Percentiles rank a stretch among this genome's conserved stretches.
Conservation (phyloP, 2,797 vertebrate genomes). For the Ceyx erithaca region DNA sequence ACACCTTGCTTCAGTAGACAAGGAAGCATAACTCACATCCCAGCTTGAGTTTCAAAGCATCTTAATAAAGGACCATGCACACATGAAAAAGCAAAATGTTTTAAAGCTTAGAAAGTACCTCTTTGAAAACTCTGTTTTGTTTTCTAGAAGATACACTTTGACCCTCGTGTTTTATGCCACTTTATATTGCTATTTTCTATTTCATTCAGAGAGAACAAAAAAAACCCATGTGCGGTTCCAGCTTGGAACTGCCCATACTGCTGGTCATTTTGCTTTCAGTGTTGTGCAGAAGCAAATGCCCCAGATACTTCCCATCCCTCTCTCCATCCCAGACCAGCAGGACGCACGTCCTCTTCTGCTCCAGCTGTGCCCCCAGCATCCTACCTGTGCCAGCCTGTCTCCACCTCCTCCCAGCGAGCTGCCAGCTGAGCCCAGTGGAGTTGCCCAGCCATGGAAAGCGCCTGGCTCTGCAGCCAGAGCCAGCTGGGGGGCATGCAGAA, state of each 20-base stretch:
- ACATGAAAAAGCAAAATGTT: background rate
- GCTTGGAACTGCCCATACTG: rapidly evolving
- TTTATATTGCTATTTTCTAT: background rate
- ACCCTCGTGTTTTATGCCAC: background rate
- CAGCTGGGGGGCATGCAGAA: rapidly evolving
- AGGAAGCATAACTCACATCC: background rate
- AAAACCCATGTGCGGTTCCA: rapidly evolving
- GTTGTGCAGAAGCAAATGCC: rapidly evolving
- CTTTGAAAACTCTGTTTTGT: background rate
- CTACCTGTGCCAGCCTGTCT: rapidly evolving
- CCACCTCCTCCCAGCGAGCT: background rate
- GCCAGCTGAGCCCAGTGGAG: rapidly evolving
- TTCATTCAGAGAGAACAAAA: background rate
- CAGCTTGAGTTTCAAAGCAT: slow-evolving; percentile 10
- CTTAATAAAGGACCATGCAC: background rate
- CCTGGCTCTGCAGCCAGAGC: rapidly evolving
- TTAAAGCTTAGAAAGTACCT: background rate
- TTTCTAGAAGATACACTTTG: background rate
- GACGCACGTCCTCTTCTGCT: background rate
- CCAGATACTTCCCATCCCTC: background rate
- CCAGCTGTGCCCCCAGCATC: background rate
- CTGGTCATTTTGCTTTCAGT: background rate
- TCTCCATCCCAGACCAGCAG: rapidly evolving
- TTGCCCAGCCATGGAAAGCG: rapidly evolving
- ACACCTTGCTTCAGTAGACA: background rate